These are phyloP conservation scores for Ophion ellenae DNA, from an alignment of 2,888 invertebrate genomes.

Conservation along the genomic window DNA sequence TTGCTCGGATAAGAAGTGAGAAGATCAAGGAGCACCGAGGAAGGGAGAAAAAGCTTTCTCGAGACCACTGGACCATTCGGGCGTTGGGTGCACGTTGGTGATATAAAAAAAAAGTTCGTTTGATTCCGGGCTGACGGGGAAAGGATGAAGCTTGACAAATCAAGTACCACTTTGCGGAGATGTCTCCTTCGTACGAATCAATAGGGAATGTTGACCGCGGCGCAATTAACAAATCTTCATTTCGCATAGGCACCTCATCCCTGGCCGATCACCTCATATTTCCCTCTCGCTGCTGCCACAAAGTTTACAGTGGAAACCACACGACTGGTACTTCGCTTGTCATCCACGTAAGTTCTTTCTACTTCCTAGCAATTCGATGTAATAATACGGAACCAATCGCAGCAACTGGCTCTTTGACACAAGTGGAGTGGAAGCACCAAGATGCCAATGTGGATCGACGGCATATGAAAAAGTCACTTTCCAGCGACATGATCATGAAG, in stretches of 20 bases:
- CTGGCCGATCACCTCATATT: too few relatives aligned
- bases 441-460: too few relatives aligned
- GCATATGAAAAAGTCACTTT: too few relatives aligned
- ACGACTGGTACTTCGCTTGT: too few relatives aligned
- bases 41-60: slow-evolving; percentile 39
- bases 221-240: slow-evolving; percentile 51
- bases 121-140: neutral
- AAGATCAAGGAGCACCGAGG: slow-evolving; percentile 26
- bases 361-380: too few relatives aligned
- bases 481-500: too few relatives aligned
- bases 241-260: neutral
- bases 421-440: too few relatives aligned
- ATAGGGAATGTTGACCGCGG: slow-evolving; percentile 19
- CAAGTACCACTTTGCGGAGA: slow-evolving; percentile 24
- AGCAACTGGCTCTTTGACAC: too few relatives aligned
- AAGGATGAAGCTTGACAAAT: slow-evolving; percentile 17
- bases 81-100: slow-evolving; percentile 7
- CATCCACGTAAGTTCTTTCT: too few relatives aligned
- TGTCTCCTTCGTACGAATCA: neutral
- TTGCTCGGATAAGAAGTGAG: slow-evolving; percentile 33
- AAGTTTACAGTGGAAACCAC: too few relatives aligned
- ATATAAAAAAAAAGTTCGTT: neutral
- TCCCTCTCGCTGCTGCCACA: too few relatives aligned
- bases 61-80: slow-evolving; percentile 38
- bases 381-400: too few relatives aligned